Evolutionary conservation across 2,797 vertebrate genomes (phyloP), one percentile per base, ranked within the genome.

Genomic region (Mastacembelus armatus): DNA sequence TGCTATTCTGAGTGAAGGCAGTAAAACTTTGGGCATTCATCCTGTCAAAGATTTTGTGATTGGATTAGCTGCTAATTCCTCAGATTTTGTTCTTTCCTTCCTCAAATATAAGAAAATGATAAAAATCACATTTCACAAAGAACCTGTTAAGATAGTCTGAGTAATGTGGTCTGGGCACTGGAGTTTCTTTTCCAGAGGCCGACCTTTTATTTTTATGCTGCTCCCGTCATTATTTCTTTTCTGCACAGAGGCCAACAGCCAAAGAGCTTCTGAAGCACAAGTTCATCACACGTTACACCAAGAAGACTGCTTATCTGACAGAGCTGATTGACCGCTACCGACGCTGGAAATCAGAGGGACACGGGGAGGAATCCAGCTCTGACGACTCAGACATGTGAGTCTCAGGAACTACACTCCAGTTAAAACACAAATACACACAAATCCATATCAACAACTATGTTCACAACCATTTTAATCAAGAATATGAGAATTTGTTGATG

Each of bases 261-360:
- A 99, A 96, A 90, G 97, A 99, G 74, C 92, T 99, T 30, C 73
- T 99, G 78, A 99, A 98, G 90, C 97, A 99, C 92, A 98, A 97
- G 89, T 99, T 97, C 83, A 98, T 99, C 76, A 86, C 96, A 7
- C 95, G 96, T 68, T 95, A 97, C 45, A 96, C 96, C 48, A 99
- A 98, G 95, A 99, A 99, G 86, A 99, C 95, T 0, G 95, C 97
- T 16, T 99, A 98, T 83, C 85, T 99, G 90, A 96, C 96, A 0
- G 97, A 99, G 89, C 95, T 99, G 71, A 97, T 98, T 0, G 98
- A 99, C 77, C 95, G 97, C 2, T 98, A 97, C 88, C 95, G 96
- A 57, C 97, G 96, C 89, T 99, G 98, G 98, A 99, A 96, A 82
- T 96, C 97, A 0, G 97, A 98, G 88, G 97, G 98, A 0, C 96